Base-by-base conservation (phyloP, 2,888 invertebrate species). In the Platypus cylindrus region DNA sequence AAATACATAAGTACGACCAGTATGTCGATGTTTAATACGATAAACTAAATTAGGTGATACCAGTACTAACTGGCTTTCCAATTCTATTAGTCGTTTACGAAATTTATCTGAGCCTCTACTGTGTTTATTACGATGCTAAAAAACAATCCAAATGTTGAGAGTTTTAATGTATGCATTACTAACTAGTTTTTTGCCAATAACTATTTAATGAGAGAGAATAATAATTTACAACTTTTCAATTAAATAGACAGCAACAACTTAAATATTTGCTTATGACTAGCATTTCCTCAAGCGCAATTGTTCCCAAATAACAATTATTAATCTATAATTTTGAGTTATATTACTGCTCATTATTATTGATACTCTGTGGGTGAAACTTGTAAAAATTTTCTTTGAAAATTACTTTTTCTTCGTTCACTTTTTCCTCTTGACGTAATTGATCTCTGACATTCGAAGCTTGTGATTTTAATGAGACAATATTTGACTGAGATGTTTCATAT, bases 41-140 rank as follows among this genome's bases (percentile, higher is more conserved):
- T 91, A 78, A 39, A 85, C 76, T 45, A 94, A 67, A 66, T 87
- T 87, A 18, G 93, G 93, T 12, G 89, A 87, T 24, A 87, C 87
- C 45, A 91, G 67, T 37, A 93, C 85, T 48, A 93, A 65, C 60
- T 89, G 86, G 8, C 83, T 86, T 59, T 93, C 91, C 40, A 93
- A 64, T 61, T 91, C 91, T 7, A 85, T 78, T 45, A 93, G 68
- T 60, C 91, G 89, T 65, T 91, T 90, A 32, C 84, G 73, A 55
- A 86, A 79, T 54, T 90, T 91, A 52, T 93, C 91, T 0, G 77
- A 75, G 35, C 75, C 50, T 52, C 72, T 44, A 20, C 34, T 39
- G 24, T 74, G 73, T 34, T 50, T 50, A 8, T 45, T 41, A 12
- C 48, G 67, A 63, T 74, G 73, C 69, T 77, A 59, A 14, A 46